These are phyloP conservation scores for Lordiphosa andalusiaca DNA, from an alignment of 2,888 invertebrate genomes.

Conservation along the genomic window DNA sequence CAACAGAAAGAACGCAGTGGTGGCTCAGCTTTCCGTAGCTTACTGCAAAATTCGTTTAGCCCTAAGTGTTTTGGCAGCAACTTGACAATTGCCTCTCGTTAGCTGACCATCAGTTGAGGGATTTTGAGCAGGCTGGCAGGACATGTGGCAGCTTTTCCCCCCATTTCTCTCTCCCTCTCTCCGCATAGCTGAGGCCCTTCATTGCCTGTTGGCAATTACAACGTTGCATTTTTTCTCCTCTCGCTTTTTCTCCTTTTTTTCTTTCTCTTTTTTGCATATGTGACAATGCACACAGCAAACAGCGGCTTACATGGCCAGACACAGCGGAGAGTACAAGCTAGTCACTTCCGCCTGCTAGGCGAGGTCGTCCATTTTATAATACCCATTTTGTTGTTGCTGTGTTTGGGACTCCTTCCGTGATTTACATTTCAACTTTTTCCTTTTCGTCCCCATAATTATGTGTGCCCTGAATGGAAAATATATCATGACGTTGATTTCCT, in stretches of 20 bases:
- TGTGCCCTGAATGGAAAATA: neutral
- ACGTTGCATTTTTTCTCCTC: constrained; percentile 70
- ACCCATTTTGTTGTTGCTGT: constrained; percentile 50
- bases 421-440: constrained; percentile 40
- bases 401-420: constrained; percentile 25
- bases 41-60: neutral
- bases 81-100: constrained; percentile 13
- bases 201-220: constrained; percentile 66
- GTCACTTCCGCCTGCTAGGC: constrained; percentile 31
- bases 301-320: constrained; percentile 19
- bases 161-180: constrained; percentile 3
- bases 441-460: constrained; percentile 12
- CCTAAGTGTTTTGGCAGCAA: neutral
- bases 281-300: constrained; percentile 20
- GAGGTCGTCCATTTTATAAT: constrained; percentile 57
- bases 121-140: constrained; percentile 40
- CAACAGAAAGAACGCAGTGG: too few relatives aligned
- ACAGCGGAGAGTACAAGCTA: constrained; percentile 20
- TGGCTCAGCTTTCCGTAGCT: too few relatives aligned
- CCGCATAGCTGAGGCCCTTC: constrained; percentile 28
- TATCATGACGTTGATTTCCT: too few relatives aligned
- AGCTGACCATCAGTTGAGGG: constrained; percentile 30
- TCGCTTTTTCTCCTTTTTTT: constrained; percentile 66
- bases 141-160: constrained; percentile 39
- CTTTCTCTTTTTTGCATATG: constrained; percentile 42